phyloP scores from a whole-genome alignment of 2,888 invertebrate genomes.

The Apodemia hepburni region DNA sequence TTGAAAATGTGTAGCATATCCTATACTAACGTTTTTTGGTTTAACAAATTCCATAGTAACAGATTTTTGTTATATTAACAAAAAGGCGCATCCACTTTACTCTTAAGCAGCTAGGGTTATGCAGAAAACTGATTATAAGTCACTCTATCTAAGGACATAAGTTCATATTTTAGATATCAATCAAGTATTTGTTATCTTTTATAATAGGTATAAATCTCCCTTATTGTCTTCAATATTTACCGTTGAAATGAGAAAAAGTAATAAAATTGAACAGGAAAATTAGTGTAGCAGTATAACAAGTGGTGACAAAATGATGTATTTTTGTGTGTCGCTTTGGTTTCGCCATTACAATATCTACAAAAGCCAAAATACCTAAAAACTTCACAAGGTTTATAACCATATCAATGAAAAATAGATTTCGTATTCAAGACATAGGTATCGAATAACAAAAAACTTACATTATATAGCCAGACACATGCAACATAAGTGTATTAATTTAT shows the following conservation, averaged over 20 bases:
- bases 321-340: constrained; percentile 65
- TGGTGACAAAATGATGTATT: constrained; percentile 58
- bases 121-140: constrained; percentile 9
- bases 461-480: background rate
- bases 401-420: constrained; percentile 44
- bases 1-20: background rate
- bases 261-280: constrained; percentile 38
- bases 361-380: constrained; percentile 43
- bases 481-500: background rate
- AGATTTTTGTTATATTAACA: background rate
- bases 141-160: constrained; percentile 52
- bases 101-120: constrained; percentile 1
- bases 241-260: constrained; percentile 52
- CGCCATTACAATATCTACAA: constrained; percentile 47
- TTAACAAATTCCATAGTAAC: no score
- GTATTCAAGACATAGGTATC: constrained; percentile 28
- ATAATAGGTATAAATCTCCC: constrained; percentile 75
- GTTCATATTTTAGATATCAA: constrained; percentile 70
- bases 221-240: constrained; percentile 77
- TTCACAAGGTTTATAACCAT: constrained; percentile 65
- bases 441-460: constrained; percentile 15
- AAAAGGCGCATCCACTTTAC: background rate
- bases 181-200: constrained; percentile 59
- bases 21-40: no score
- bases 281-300: constrained; percentile 62